Conservation (phyloP, 2,113 vertebrate species). For the Rallus limicola region DNA sequence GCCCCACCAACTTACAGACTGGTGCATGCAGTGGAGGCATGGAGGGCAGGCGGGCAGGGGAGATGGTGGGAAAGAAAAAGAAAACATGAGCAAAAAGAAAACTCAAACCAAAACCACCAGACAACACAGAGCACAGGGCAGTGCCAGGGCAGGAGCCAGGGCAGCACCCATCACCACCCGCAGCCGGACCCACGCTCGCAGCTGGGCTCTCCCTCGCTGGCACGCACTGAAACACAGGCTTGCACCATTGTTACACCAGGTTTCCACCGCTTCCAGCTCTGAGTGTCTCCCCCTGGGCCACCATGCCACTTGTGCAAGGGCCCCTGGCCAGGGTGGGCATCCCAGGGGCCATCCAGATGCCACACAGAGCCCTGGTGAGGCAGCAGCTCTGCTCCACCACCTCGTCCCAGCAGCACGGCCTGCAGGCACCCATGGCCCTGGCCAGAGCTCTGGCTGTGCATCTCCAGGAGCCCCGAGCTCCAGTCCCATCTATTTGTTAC, state of each 20-base stretch:
- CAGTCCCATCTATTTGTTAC: not conserved
- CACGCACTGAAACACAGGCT: conserved; percentile 20
- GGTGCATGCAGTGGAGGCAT: conserved; percentile 78
- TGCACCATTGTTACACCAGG: fast-evolving
- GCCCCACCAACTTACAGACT: conserved; percentile 90
- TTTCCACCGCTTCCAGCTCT: fast-evolving
- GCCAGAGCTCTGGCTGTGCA: not conserved
- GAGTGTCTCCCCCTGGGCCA: not conserved
- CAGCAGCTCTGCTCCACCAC: fast-evolving
- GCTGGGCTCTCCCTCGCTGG: not conserved
- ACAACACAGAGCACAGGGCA: not conserved
- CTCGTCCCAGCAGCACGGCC: not conserved
- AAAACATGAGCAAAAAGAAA: conserved; percentile 61
- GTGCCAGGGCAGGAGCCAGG: not conserved
- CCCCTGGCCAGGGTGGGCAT: fast-evolving
- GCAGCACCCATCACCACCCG: fast-evolving
- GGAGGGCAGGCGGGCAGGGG: conserved; percentile 72
- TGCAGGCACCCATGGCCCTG: fast-evolving
- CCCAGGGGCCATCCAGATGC: fast-evolving
- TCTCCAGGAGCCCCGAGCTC: not conserved
- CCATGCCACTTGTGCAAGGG: not conserved
- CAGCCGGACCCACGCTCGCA: fast-evolving
- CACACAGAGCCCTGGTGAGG: fast-evolving
- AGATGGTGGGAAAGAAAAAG: conserved; percentile 69
- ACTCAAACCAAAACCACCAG: conserved; percentile 20